These are phyloP conservation scores for Leptatherina wallacei DNA, from an alignment of 2,797 vertebrate species.

Conservation along the genomic window DNA sequence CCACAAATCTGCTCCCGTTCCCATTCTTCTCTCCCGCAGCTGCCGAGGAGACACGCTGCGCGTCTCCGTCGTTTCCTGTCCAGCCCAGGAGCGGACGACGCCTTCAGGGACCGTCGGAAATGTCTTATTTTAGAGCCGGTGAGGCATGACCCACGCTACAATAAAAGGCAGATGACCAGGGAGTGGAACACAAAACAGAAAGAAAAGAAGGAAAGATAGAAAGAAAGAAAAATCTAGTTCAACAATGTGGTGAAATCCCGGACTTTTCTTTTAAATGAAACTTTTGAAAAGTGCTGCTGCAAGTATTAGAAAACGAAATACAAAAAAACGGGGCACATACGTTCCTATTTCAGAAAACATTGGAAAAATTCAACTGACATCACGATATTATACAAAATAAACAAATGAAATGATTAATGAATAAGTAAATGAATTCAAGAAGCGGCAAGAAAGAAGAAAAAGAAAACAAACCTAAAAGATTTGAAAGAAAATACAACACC, in stretches of 20 bases:
- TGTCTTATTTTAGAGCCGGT: rapidly evolving
- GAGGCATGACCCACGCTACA: not conserved
- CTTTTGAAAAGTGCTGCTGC: not conserved
- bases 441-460: too few relatives aligned
- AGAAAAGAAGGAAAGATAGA: not conserved
- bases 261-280: not conserved
- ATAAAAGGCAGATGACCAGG: not conserved
- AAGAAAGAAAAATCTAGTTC: not conserved
- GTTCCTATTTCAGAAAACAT: not conserved
- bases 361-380: not conserved
- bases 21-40: conserved; percentile 74
- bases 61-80: conserved; percentile 82
- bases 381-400: not conserved
- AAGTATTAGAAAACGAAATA: not conserved
- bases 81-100: conserved; percentile 71
- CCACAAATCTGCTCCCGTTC: conserved; percentile 40
- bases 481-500: too few relatives aligned
- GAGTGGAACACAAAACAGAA: not conserved
- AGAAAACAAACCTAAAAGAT: too few relatives aligned
- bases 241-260: not conserved
- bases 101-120: conserved; percentile 51
- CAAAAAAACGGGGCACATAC: not conserved
- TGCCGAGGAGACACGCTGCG: conserved; percentile 72
- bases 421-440: not conserved
- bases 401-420: not conserved